Evolutionary conservation across 2,113 vertebrate species (phyloP), one percentile per base, ranked within the genome.

Genomic region (Zapornia atra): DNA sequence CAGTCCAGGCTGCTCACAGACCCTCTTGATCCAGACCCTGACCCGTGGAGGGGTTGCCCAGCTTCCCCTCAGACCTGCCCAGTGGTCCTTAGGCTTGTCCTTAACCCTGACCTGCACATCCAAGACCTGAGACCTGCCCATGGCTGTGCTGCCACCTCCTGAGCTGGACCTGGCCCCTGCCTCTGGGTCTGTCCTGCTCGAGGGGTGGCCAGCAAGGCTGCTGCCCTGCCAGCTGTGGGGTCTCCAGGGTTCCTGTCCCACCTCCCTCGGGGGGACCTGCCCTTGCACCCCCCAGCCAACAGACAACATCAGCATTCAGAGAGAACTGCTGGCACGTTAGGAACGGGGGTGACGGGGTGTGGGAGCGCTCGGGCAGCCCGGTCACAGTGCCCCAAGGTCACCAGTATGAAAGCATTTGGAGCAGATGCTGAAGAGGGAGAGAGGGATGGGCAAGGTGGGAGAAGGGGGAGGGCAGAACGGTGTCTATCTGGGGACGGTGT

Each of bases 101-200:
- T 36, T 46, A 66, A 33, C 36, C 11, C 12, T 1, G 2, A 11
- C 22, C 33, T 42, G 44, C 36, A 5, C 33, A 3, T 16, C n/a
- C 53, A 38, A 18, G 21, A 25, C 38, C 44, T 5, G 64, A 70
- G 48, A 54, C 48, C 48, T 48, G 20, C n/a, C 24, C 7, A 2
- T 18, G 2, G 11, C 60, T 18, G 33, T 21, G 36, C 31, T 25
- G 0, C 26, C 26, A 42, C 44, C 42, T 11, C 3, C 2, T 4
- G 51, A 24, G 53, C 44, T 24, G 53, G 61, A 36, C 33, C 22
- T 20, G 69, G 61, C 44, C 61, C 16, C 40, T 10, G 5, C 13
- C 57, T 10, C 66, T 40, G 76, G 66, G 16, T 64, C 33, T 18
- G 61, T 36, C 14, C 36, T 15, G 34, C 21, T 46, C 7, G 4